phyloP scores from a whole-genome alignment of 2,113 vertebrate species.

The Urocitellus parryii region DNA sequence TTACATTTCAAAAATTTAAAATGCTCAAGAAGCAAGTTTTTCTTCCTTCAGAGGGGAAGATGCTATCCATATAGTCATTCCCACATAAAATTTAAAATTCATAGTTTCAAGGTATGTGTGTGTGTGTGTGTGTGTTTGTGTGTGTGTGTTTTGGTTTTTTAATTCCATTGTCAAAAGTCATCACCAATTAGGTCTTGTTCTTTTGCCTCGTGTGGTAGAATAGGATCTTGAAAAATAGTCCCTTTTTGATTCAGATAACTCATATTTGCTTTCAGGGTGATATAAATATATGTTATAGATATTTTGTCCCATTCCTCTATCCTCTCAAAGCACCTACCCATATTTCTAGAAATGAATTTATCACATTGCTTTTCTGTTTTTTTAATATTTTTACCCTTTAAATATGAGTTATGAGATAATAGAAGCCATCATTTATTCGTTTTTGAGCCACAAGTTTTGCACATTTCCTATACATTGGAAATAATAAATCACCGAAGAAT shows the following conservation, averaged over 20 bases:
- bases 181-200: background rate
- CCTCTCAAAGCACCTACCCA: background rate
- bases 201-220: background rate
- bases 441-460: conserved; percentile 33
- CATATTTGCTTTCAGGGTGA: conserved; percentile 6
- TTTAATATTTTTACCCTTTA: background rate
- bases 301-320: background rate
- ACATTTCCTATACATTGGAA: background rate
- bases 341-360: background rate
- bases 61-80: background rate
- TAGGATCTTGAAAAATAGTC: background rate
- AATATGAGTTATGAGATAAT: background rate
- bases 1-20: conserved; percentile 2
- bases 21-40: background rate
- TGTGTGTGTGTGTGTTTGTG: too few species aligned
- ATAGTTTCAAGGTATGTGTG: background rate
- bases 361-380: background rate
- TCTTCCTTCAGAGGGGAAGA: background rate
- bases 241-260: background rate
- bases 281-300: background rate
- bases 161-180: background rate
- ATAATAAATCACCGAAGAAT: background rate
- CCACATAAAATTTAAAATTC: background rate
- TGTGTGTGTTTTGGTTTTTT: too few species aligned
- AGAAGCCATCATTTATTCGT: background rate